Conservation (phyloP, 1,140 invertebrate species). For the Lordiphosa collinella region DNA sequence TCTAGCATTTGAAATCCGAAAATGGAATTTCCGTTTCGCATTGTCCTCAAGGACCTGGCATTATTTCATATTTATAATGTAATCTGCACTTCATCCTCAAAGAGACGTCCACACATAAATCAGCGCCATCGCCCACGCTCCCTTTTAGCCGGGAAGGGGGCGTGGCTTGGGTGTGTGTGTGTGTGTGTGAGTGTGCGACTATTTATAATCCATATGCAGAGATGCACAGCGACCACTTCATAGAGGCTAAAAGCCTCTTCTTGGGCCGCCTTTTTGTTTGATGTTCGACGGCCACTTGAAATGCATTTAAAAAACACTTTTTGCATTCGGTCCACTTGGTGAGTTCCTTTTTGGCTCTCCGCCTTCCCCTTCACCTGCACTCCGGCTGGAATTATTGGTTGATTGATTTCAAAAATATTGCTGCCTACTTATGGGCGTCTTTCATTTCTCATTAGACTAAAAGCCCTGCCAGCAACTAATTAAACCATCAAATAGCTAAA, state of each 20-base stretch:
- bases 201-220: slow-evolving; percentile 49
- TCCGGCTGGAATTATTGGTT: slow-evolving; percentile 31
- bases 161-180: slow-evolving; percentile 3
- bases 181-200: slow-evolving; percentile 18
- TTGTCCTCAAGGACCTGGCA: slow-evolving; percentile 63
- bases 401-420: slow-evolving; percentile 24
- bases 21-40: slow-evolving; percentile 63
- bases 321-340: slow-evolving; percentile 19
- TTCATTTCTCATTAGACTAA: slow-evolving; percentile 57
- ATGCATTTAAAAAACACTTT: slow-evolving; percentile 53
- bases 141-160: slow-evolving; percentile 21
- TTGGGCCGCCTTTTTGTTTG: slow-evolving; percentile 36
- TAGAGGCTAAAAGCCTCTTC: slow-evolving; percentile 62
- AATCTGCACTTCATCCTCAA: slow-evolving; percentile 72
- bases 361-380: background rate
- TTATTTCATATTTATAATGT: slow-evolving; percentile 77
- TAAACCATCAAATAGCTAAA: slow-evolving; percentile 15
- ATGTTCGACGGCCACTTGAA: slow-evolving; percentile 66
- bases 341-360: slow-evolving; percentile 2
- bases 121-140: slow-evolving; percentile 15
- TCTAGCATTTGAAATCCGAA: background rate
- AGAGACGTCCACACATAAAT: slow-evolving; percentile 65
- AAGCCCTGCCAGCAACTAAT: slow-evolving; percentile 52
- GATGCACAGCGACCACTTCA: slow-evolving; percentile 39
- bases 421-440: slow-evolving; percentile 1